phyloP scores from a whole-genome alignment of 2,797 vertebrate species.

The Iguana delicatissima region DNA sequence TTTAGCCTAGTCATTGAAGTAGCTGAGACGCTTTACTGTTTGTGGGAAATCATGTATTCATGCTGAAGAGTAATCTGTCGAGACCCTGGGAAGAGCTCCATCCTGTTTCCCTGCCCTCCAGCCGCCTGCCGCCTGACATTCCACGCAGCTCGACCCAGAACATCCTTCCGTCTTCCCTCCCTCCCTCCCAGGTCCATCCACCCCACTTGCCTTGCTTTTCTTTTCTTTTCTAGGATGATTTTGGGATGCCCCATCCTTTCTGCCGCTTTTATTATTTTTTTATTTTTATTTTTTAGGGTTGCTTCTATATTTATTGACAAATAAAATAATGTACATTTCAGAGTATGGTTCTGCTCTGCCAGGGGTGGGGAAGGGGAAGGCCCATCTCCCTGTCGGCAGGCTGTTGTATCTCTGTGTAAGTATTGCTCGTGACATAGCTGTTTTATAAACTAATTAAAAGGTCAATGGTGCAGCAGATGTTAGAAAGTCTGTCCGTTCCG shows the following conservation, averaged over 20 bases:
- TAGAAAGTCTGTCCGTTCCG: constrained; percentile 90
- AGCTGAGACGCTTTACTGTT: constrained; percentile 95
- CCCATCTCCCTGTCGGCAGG: constrained; percentile 54
- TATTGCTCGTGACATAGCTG: constrained; percentile 93
- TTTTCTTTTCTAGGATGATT: constrained; percentile 55
- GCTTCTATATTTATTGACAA: constrained; percentile 89
- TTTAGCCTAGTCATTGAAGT: constrained; percentile 99
- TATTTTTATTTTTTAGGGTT: constrained; percentile 80
- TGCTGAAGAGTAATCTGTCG: constrained; percentile 85
- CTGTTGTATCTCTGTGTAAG: constrained; percentile 92
- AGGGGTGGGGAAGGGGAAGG: constrained; percentile 41
- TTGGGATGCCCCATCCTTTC: constrained; percentile 37
- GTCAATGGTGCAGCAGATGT: constrained; percentile 96
- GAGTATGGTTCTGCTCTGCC: constrained; percentile 83
- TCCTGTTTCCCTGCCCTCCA: constrained; percentile 84
- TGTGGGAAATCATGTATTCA: constrained; percentile 95
- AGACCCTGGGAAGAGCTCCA: constrained; percentile 84
- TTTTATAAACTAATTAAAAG: constrained; percentile 89
- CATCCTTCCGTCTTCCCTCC: constrained; percentile 40
- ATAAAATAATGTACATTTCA: constrained; percentile 89
- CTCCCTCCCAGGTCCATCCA: neutral
- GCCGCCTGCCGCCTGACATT: constrained; percentile 82
- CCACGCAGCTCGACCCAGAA: constrained; percentile 84
- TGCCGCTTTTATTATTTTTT: constrained; percentile 54
- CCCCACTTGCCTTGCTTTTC: neutral